These are phyloP conservation scores for Coelopa frigida DNA, from an alignment of 1,140 invertebrate genomes.

Conservation along the genomic window DNA sequence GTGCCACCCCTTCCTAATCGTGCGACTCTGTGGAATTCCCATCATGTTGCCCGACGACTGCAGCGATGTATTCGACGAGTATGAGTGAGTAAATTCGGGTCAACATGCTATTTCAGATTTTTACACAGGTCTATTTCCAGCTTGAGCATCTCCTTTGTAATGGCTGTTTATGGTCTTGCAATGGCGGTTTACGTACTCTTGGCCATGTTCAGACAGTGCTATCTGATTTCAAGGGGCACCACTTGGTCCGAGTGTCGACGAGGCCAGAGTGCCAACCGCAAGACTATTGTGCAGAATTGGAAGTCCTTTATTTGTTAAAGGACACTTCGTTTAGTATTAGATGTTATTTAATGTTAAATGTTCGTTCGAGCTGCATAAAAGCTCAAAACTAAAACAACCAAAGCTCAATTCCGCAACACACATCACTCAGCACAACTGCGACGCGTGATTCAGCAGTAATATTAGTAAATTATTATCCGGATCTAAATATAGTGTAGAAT, in stretches of 20 bases:
- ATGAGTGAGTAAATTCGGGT: too few relatives aligned
- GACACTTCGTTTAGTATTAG: too few relatives aligned
- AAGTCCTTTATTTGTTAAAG: too few relatives aligned
- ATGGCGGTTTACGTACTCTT: conserved; percentile 25
- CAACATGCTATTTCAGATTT: background rate
- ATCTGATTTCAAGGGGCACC: conserved; percentile 26
- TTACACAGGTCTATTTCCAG: conserved; percentile 18
- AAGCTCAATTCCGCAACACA: too few relatives aligned
- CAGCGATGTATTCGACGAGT: conserved; percentile 45
- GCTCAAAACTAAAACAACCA: too few relatives aligned
- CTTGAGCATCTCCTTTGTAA: conserved; percentile 32
- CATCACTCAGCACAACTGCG: too few relatives aligned
- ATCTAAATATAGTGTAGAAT: too few relatives aligned
- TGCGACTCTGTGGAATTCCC: conserved; percentile 29
- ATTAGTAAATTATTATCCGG: too few relatives aligned
- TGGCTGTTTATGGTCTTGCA: conserved; percentile 32
- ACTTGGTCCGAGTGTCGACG: conserved; percentile 40
- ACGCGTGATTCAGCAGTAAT: too few relatives aligned
- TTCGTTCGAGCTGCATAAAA: too few relatives aligned
- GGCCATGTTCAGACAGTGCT: conserved; percentile 25
- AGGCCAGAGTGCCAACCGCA: conserved; percentile 15
- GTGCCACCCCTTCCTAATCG: conserved; percentile 46
- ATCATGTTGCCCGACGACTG: conserved; percentile 48
- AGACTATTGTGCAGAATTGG: too few relatives aligned
- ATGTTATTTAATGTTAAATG: too few relatives aligned